Base-by-base conservation (phyloP, 2,888 invertebrate species). In the Seira sanloemensis region DNA sequence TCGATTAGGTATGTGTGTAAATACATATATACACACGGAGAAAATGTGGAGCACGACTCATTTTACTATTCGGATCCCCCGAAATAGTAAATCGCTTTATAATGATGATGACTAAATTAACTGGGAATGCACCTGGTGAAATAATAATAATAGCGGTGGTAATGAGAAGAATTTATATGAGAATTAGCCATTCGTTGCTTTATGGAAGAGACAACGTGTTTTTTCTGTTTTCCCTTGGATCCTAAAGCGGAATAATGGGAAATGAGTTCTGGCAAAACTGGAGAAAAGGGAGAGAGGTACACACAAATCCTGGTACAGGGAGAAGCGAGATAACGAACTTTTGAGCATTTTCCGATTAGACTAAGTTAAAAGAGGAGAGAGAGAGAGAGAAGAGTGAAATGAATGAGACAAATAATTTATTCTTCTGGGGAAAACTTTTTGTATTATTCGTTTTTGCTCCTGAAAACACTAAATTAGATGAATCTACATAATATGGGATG, bases 21-120 rank as follows among this genome's bases (percentile, higher is more conserved):
- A 37, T 37, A 37, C 12, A 37, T n/a, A n/a, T n/a, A n/a, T n/a
- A n/a, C n/a, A n/a, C n/a, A n/a, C n/a, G 37, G 37, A 37, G 37
- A 12, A 37, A 37, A n/a, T n/a, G 37, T 12, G 12, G 37, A 37
- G 37, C 37, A 37, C n/a, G n/a, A 12, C 37, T 4, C 5, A 37
- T 37, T 37, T 37, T 4, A 37, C 37, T 37, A 37, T 37, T 37
- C 12, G 12, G 37, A 12, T 58, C n/a, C 2, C 24, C 65, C 26
- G 27, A 19, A 18, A n/a, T n/a, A n/a, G 2, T 58, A 76, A 50
- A 77, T 77, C 54, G 68, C 12, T 68, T 18, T 24, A 75, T 77
- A 65, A 76, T 81, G 62, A 83, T 83, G 78, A 73, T 83, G 83
- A 58, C 68, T 78, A 83, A 83, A 83, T 83, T 83, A 78, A 72